A percentile compares a stretch with the other conserved stretches of the same genome.
These are phyloP conservation scores for Blastomussa wellsi DNA, from an alignment of 92 coral and sea anemone genomes.

Conservation along the genomic window DNA sequence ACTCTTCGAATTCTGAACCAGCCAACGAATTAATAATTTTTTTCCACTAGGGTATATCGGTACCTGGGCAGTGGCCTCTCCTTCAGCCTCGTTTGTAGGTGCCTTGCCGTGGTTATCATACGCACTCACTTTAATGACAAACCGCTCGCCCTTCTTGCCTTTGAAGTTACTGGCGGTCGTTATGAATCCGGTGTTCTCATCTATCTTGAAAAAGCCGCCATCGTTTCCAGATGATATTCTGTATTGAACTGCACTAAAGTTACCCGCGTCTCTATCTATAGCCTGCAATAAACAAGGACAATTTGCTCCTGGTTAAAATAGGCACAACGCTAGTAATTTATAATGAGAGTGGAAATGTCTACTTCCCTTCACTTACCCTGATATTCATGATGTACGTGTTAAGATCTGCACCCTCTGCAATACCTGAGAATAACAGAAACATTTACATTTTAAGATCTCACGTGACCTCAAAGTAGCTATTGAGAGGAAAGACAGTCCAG, in stretches of 20 bases:
- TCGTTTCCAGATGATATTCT: constrained; percentile 87
- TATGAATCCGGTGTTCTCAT: constrained; percentile 70
- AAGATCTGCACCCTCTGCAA: constrained; percentile 85
- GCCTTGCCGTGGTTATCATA: constrained; percentile 78
- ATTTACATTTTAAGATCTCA: too few relatives aligned
- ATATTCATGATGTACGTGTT: constrained; percentile 79
- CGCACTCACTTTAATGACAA: constrained; percentile 73
- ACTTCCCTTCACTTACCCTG: constrained; percentile 47
- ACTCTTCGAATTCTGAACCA: too few relatives aligned
- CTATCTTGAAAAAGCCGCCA: constrained; percentile 77
- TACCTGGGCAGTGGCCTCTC: constrained; percentile 79
- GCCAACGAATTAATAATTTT: too few relatives aligned
- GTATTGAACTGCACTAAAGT: constrained; percentile 74
- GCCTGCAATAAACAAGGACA: constrained; percentile 53
- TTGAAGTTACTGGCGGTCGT: constrained; percentile 79
- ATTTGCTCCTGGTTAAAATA: background rate
- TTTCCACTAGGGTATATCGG: background rate
- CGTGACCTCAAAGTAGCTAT: too few relatives aligned
- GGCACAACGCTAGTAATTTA: background rate
- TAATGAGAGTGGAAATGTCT: too few relatives aligned
- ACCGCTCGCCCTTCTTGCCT: constrained; percentile 85
- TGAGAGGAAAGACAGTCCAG: too few relatives aligned
- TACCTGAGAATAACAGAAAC: constrained; percentile 59
- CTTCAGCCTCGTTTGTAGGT: constrained; percentile 66
- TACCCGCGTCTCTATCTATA: constrained; percentile 81